These are phyloP conservation scores for Drosophila grimshawi DNA, from an alignment of 1,140 invertebrate species.

Conservation along the genomic window DNA sequence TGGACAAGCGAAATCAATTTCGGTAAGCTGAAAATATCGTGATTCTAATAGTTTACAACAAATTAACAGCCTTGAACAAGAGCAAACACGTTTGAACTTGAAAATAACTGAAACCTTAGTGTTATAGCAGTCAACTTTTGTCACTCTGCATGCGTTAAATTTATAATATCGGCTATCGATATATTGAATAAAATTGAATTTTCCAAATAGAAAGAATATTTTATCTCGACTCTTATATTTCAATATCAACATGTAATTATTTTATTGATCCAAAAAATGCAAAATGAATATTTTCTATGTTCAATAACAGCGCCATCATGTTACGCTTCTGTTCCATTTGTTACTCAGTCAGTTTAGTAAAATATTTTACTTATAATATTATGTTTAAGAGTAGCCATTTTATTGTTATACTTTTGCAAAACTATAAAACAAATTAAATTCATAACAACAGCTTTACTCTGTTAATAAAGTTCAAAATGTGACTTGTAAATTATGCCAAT, in stretches of 20 bases:
- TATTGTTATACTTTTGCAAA: too few species aligned
- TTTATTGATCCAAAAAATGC: too few species aligned
- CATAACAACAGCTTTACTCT: neutral
- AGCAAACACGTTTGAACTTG: neutral
- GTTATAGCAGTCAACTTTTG: neutral
- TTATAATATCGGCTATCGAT: conserved; percentile 1
- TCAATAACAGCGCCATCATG: too few species aligned
- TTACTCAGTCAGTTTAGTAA: too few species aligned
- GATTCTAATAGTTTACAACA: neutral
- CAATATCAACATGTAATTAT: too few species aligned
- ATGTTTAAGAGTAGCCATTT: too few species aligned
- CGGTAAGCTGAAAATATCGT: conserved; percentile 50
- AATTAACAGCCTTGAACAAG: conserved; percentile 17
- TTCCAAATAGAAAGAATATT: neutral
- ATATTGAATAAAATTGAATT: neutral
- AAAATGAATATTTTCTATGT: too few species aligned
- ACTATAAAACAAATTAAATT: neutral
- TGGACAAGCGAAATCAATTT: conserved; percentile 69
- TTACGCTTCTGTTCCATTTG: too few species aligned
- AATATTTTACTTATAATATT: too few species aligned
- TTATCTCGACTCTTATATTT: too few species aligned
- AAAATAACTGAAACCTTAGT: conserved; percentile 7
- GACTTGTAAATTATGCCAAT: neutral
- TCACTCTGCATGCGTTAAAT: neutral
- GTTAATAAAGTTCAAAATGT: neutral